Base-by-base conservation (phyloP, 1,140 invertebrate species). In the Ceratosolen fusciceps region DNA sequence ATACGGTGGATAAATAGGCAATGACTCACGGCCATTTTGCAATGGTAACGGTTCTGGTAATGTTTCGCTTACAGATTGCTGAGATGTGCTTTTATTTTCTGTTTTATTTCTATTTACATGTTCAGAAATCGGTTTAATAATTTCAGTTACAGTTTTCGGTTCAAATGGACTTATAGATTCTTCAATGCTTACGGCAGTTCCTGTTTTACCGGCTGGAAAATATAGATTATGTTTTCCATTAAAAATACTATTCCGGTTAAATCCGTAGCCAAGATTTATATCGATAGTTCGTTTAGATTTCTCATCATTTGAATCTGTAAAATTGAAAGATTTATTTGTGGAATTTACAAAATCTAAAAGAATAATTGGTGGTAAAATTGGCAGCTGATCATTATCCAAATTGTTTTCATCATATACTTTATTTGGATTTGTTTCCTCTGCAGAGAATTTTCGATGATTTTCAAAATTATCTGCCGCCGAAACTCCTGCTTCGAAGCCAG, bases 131-230 rank as follows among this genome's bases (percentile, higher is more conserved):
- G 87, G 81, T 68, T 86, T 87, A 0, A 84, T 52, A 29, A 82
- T 82, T 70, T 90, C 89, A 10, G 79, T 72, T n/a, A 90, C 88
- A 0, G 88, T 90, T 71, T 86, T 85, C 0, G 90, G 88, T 10
- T 86, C 49, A 21, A 89, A 89, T 0, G 89, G 89, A 54, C 85
- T 90, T 31, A 90, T 87, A 0, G 89, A 90, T 82, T 90, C 89
- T 68, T 90, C 88, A 56, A 90, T 90, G 82, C 85, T 90, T 1
- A 90, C 88, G 2, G 86, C 84, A 0, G 89, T 90, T 47, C 88
- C 89, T 5, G 88, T 83, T 68, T 90, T 89, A 2, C 88, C 88
- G 19, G 82, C 81, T 4, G 90, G 90, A 52, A 89, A 89, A 68
- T 89, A 90, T n/a, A 88, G 90, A 62, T 90, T 89, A 43, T 88